Evolutionary conservation across 2,113 vertebrate genomes (phyloP).

Genomic region (Amia ocellicauda): DNA sequence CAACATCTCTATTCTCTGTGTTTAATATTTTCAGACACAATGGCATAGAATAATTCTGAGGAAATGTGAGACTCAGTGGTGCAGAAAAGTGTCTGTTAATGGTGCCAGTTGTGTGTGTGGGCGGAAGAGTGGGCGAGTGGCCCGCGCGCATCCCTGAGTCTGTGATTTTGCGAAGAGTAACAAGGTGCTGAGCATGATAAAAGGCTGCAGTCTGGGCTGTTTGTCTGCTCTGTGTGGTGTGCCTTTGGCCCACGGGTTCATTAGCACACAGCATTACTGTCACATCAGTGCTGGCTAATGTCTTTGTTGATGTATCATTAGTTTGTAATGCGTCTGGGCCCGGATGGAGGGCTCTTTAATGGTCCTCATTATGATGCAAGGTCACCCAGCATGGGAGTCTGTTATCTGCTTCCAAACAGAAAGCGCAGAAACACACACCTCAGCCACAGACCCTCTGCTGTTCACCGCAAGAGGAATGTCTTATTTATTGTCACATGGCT

Average conservation of each 20-base stretch:
- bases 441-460: not conserved
- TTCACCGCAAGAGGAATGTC: not conserved
- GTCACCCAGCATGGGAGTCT: not conserved
- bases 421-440: not conserved
- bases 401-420: not conserved
- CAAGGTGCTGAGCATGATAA: not conserved
- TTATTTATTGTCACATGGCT: no score
- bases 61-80: conserved; percentile 23
- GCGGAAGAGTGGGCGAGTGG: conserved; percentile 12
- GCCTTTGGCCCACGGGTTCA: not conserved
- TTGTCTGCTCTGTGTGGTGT: not conserved
- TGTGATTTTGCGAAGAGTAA: not conserved
- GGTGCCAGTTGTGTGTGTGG: conserved; percentile 24
- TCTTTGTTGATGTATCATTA: conserved; percentile 1
- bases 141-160: not conserved
- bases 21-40: conserved; percentile 21
- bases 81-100: conserved; percentile 37
- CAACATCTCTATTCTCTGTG: conserved; percentile 7
- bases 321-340: not conserved
- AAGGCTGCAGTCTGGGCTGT: not conserved
- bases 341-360: conserved; percentile 8
- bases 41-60: conserved; percentile 28
- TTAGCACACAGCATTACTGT: not conserved
- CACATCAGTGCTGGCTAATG: not conserved
- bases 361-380: conserved; percentile 15